Evolutionary conservation across 2,888 invertebrate species (phyloP).

Genomic region (Atethmia centrago): DNA sequence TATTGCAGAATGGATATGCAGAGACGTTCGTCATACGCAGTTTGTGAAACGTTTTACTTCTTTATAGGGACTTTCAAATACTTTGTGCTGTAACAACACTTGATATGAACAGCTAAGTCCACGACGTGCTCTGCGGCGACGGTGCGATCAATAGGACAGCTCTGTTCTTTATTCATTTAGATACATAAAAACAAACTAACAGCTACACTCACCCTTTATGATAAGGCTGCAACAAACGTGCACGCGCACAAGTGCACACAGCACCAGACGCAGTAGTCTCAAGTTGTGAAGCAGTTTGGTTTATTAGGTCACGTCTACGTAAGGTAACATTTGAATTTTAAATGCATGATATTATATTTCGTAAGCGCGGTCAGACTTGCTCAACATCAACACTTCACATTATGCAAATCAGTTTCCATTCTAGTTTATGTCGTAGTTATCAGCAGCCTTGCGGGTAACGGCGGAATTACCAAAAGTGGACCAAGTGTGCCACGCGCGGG

Average conservation of each 20-base stretch:
- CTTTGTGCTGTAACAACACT: not conserved
- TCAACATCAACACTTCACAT: constrained; percentile 52
- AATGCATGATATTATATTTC: constrained; percentile 60
- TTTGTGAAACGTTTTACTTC: constrained; percentile 13
- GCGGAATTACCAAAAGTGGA: not conserved
- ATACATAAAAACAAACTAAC: not conserved
- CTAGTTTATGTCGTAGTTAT: constrained; percentile 28
- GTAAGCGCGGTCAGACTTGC: constrained; percentile 58
- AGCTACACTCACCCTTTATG: too few species aligned
- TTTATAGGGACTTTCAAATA: not conserved
- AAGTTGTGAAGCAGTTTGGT: constrained; percentile 15
- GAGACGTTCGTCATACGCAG: not conserved
- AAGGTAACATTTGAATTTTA: constrained; percentile 54
- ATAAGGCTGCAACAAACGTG: not conserved
- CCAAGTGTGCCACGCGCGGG: not conserved
- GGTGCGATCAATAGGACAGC: not conserved
- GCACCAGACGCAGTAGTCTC: not conserved
- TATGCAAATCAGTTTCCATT: constrained; percentile 60
- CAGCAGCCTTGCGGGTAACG: constrained; percentile 16
- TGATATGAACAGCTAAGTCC: not conserved
- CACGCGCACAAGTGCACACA: not conserved
- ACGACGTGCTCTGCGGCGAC: not conserved
- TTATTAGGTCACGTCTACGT: constrained; percentile 46
- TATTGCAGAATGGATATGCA: constrained; percentile 7
- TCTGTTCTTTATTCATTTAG: not conserved